Evolutionary conservation across 1,140 invertebrate genomes (phyloP).

Genomic region (Tribolium madens): DNA sequence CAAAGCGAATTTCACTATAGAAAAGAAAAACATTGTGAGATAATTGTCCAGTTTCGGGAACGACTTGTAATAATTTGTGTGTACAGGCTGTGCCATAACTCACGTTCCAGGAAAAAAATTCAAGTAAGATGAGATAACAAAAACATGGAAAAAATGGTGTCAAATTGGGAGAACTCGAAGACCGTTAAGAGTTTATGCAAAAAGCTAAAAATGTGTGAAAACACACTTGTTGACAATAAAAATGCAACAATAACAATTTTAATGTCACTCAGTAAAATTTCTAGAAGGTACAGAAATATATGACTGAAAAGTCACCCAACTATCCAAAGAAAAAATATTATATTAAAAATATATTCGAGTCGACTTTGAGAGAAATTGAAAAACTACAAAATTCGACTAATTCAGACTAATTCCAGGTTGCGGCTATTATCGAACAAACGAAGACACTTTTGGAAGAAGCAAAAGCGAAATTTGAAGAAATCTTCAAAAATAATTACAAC

Average conservation of each 20-base stretch:
- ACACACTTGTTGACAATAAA: no score
- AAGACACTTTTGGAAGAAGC: background rate
- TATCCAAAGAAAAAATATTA: background rate
- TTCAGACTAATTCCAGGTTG: background rate
- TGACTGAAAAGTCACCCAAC: background rate
- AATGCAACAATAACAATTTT: no score
- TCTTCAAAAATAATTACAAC: constrained; percentile 7
- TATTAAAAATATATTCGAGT: background rate
- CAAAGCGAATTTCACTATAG: no score
- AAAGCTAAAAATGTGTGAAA: constrained; percentile 48
- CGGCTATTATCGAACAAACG: background rate
- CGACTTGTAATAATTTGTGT: no score
- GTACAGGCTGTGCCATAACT: no score
- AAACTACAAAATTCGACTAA: background rate
- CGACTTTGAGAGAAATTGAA: background rate
- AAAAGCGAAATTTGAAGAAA: constrained; percentile 9
- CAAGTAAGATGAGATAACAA: no score
- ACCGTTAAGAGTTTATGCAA: constrained; percentile 29
- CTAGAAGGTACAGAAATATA: background rate
- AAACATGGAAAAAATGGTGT: no score
- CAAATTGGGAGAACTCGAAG: constrained; percentile 47
- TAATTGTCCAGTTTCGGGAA: no score
- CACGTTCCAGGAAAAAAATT: no score
- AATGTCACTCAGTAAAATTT: background rate
- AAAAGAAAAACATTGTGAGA: no score